Evolutionary conservation across 1,140 invertebrate species (phyloP).

Genomic region (Drosophila ohnishii): DNA sequence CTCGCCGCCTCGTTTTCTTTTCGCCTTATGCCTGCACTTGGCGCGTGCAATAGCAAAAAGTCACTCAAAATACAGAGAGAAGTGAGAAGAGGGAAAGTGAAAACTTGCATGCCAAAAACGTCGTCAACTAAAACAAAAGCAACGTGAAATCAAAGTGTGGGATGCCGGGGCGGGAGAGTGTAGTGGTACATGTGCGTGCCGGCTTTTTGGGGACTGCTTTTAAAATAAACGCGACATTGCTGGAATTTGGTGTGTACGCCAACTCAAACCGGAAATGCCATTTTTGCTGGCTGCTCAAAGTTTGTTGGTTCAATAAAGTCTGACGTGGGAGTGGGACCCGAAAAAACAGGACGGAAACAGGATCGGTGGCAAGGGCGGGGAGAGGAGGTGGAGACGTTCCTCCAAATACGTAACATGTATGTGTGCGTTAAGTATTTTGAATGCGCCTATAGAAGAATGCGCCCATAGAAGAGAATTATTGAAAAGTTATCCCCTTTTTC

Average conservation of each 20-base stretch:
- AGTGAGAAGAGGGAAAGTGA: constrained; percentile 43
- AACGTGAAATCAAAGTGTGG: constrained; percentile 23
- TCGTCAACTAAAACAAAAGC: constrained; percentile 38
- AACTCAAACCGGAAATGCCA: constrained; percentile 69
- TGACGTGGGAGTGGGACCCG: neutral
- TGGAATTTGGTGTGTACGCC: constrained; percentile 59
- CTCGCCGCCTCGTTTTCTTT: constrained; percentile 44
- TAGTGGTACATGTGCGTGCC: constrained; percentile 17
- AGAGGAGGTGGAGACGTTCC: neutral
- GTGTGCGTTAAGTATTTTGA: constrained; percentile 11
- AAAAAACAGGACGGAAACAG: neutral
- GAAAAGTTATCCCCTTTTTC: constrained; percentile 34
- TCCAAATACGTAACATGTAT: constrained; percentile 22
- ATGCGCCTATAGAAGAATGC: constrained; percentile 34
- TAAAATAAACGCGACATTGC: constrained; percentile 66
- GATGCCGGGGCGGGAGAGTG: constrained; percentile 1
- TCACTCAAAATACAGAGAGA: constrained; percentile 32
- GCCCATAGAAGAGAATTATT: constrained; percentile 42
- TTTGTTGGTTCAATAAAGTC: constrained; percentile 62
- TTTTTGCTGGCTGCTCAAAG: constrained; percentile 52
- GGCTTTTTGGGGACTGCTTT: constrained; percentile 40
- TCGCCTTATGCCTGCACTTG: constrained; percentile 45
- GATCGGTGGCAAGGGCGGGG: neutral
- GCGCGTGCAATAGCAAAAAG: constrained; percentile 48
- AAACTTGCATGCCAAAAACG: constrained; percentile 60